Base-by-base conservation (phyloP, 2,888 invertebrate genomes). In the Phalangium opilio region DNA sequence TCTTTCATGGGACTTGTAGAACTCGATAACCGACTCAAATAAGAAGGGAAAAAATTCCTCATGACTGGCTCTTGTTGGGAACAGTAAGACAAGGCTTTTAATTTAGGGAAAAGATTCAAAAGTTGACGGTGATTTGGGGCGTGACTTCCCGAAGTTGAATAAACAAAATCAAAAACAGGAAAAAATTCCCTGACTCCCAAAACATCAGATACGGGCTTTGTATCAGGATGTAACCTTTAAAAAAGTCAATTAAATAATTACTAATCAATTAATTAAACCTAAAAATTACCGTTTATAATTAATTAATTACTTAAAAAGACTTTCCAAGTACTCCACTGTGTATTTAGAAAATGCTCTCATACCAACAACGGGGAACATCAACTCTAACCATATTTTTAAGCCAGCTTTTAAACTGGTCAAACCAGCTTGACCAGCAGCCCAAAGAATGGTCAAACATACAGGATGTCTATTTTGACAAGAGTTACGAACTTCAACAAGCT, bases 21-120 rank as follows among this genome's bases (percentile, higher is more conserved):
- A 65, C 63, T 71, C 63, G 27, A 73, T 36, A 79, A 64, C 64
- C 77, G 76, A 56, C 74, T 73, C 61, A 83, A 70, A 51, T 81
- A 70, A 48, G 75, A 73, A 57, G 81, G 80, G 54, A 77, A 71
- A 48, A 73, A 74, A 55, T 64, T 66, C 34, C 67, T 61, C 27
- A 27, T 27, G 8, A 27, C 27, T 7, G 27, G 27, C 27, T 27
- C 27, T 27, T 27, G 27, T 4, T 4, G 4, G 5, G 27, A 27
- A 8, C 27, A 27, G 8, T 27, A 27, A 27, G 27, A 27, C 27
- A 27, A 27, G 27, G 27, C 66, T 63, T 64, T 64, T 7, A 67
- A 47, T 44, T 61, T 60, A 10, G 66, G 66, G 50, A 65, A 66
- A 12, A 66, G 49, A 33, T 52, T 53, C 32, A 58, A 51, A 11